Base-by-base conservation (phyloP, 2,113 vertebrate species). In the Crotalus helleri region DNA sequence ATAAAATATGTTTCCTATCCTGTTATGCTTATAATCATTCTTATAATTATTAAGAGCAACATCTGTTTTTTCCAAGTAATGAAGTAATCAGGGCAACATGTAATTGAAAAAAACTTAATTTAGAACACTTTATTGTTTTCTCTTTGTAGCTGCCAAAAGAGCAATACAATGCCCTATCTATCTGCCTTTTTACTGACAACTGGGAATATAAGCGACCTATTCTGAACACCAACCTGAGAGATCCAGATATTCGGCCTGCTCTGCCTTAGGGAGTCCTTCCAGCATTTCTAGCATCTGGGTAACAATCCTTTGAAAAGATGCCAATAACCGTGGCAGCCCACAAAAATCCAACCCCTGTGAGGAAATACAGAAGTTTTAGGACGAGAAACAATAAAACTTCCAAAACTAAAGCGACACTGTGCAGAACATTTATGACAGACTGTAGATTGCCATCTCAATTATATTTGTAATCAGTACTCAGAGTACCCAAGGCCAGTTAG, bases 261-360 rank as follows among this genome's bases (percentile, higher is more conserved):
- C 97, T 26, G 92, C 90, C 12, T 95, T 88, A 0, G 96, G 93
- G 33, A 98, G 95, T 90, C 96, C 98, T 59, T 94, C 95, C 64
- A 98, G 94, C 4, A 97, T 97, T 44, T 95, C 96, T 96, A 99
- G 96, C 98, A 99, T 97, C 94, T 96, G 97, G 49, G 92, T 94
- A 89, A 97, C 96, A 0, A 94, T 93, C 33, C 92, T 95, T 89
- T 95, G 94, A 92, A 98, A 98, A 91, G 97, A 97, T 0, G 23
- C 88, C 6, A 55, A 10, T 54, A 98, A 91, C 87, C 5, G 92
- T 0, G 91, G 55, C 93, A 97, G 91, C 2, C 94, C 96, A 0
- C 59, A 19, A 94, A 92, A 57, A 46, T 24, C 93, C 0, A 54
- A 51, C 4, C 91, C 94, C 94, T 98, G 96, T 93, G 98, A 94